Conservation (phyloP, 2,113 vertebrate genomes). For the Coregonus clupeaformis region DNA sequence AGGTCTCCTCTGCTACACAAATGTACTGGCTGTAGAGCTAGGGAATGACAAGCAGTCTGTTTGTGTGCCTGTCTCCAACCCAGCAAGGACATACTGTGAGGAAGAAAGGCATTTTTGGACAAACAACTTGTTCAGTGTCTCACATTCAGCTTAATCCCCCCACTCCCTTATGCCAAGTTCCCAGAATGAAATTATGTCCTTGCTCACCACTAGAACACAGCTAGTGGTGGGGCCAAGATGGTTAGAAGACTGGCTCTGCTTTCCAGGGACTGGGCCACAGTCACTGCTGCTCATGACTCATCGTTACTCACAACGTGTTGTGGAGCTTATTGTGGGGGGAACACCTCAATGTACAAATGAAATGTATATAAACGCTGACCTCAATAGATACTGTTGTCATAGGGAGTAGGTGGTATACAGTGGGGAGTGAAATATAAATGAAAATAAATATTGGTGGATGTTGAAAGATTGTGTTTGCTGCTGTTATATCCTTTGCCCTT, state of each 20-base stretch:
- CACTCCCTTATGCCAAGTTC: background rate
- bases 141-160: background rate
- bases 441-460: background rate
- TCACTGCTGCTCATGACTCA: background rate
- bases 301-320: background rate
- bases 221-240: background rate
- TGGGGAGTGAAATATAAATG: background rate
- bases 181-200: background rate
- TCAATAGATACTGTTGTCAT: background rate
- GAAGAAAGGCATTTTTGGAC: background rate
- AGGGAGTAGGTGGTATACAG: background rate
- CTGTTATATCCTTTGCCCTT: too few relatives aligned
- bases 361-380: background rate
- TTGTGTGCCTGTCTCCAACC: background rate
- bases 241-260: background rate
- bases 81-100: slow-evolving; percentile 1
- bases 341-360: background rate
- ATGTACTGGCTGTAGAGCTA: background rate
- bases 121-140: background rate
- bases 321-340: too few relatives aligned
- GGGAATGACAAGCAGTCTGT: background rate
- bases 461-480: background rate
- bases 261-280: background rate
- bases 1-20: background rate
- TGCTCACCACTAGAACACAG: background rate